phyloP scores from a whole-genome alignment of 23 tunicate genomes.

The Corella eumyota region DNA sequence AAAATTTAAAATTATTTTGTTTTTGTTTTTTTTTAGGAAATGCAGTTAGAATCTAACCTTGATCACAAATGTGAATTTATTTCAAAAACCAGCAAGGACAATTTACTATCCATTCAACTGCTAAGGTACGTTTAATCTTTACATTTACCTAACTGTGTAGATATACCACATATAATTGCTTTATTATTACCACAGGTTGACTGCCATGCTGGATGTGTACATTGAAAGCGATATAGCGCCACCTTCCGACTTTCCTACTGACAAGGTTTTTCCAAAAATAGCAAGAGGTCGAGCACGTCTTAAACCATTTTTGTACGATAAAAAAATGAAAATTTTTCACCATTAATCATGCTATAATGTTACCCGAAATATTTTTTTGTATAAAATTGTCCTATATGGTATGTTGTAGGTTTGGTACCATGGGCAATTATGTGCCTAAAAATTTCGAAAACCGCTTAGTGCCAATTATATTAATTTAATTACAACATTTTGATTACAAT shows the following conservation, averaged over 20 bases:
- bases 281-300: constrained; percentile 28
- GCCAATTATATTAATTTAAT: no score
- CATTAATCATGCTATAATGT: no score
- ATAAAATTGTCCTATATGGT: no score
- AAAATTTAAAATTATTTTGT: background rate
- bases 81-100: no score
- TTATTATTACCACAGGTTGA: constrained; percentile 27
- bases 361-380: no score
- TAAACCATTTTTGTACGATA: constrained; percentile 39
- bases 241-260: constrained; percentile 26
- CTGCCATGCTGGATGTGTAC: constrained; percentile 26
- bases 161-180: no score
- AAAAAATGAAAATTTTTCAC: no score
- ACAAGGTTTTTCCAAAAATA: constrained; percentile 20
- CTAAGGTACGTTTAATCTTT: background rate
- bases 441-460: no score
- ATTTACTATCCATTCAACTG: background rate
- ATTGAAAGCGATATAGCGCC: constrained; percentile 25
- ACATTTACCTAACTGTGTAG: no score
- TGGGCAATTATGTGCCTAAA: no score
- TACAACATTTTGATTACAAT: no score
- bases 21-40: background rate
- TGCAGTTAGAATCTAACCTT: background rate
- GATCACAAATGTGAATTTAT: background rate
- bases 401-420: no score